Percentiles rank a stretch among this genome's conserved stretches.
phyloP scores from a whole-genome alignment of 2,797 vertebrate species.

The Myotis planiceps region DNA sequence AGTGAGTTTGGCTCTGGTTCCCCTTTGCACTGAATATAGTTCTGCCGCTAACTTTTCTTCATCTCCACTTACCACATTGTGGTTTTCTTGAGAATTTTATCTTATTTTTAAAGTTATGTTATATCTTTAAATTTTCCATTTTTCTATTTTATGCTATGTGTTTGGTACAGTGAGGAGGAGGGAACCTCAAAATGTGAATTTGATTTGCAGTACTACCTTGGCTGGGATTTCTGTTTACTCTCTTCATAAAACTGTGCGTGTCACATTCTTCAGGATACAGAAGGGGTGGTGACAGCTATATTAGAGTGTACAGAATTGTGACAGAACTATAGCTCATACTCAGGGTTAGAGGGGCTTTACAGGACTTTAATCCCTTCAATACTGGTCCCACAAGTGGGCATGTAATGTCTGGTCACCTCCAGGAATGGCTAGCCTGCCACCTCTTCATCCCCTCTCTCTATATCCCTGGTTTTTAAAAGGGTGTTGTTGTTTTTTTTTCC shows the following conservation, averaged over 20 bases:
- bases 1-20: neutral
- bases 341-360: neutral
- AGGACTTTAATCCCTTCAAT: neutral
- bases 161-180: neutral
- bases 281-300: slow-evolving; percentile 23
- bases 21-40: neutral
- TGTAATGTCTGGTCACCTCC: neutral
- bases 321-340: neutral
- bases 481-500: neutral
- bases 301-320: neutral
- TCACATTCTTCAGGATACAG: slow-evolving; percentile 50
- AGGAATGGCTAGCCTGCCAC: neutral
- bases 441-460: neutral
- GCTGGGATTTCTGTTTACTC: slow-evolving; percentile 58
- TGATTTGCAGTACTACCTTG: slow-evolving; percentile 54
- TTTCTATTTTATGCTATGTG: slow-evolving; percentile 24
- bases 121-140: neutral
- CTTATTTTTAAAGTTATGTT: slow-evolving; percentile 37
- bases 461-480: neutral
- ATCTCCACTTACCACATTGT: neutral
- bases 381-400: neutral
- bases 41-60: neutral
- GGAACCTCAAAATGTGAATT: slow-evolving; percentile 49
- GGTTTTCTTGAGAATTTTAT: slow-evolving; percentile 1
- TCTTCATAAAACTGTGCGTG: slow-evolving; percentile 40